Evolutionary conservation across 2,888 invertebrate genomes (phyloP).

Genomic region (Cheilosia vernalis): DNA sequence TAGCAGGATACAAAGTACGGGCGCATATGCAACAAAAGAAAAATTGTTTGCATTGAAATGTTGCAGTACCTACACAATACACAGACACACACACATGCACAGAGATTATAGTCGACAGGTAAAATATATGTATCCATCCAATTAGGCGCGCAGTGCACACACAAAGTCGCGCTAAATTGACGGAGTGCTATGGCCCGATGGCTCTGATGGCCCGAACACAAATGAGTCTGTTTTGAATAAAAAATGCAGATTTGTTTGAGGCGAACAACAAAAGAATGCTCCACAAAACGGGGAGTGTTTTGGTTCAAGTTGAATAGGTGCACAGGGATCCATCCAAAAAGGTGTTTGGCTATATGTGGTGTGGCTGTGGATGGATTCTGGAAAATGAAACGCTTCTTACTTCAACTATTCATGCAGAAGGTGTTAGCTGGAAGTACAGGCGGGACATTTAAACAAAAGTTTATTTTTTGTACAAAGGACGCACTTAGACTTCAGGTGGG

Average conservation of each 20-base stretch:
- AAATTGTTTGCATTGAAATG: slow-evolving; percentile 15
- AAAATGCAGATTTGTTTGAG: slow-evolving; percentile 7
- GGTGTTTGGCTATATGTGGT: slow-evolving; percentile 7
- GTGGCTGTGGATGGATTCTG: not conserved
- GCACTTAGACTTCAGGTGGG: not conserved
- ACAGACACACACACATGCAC: not conserved
- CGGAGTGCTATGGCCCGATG: slow-evolving; percentile 24
- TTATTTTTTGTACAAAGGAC: not conserved
- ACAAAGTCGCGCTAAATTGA: slow-evolving; percentile 41
- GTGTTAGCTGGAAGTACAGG: not conserved
- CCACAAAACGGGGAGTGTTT: not conserved
- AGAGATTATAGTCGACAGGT: not conserved
- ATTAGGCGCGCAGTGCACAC: slow-evolving; percentile 41
- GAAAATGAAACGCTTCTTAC: slow-evolving; percentile 2
- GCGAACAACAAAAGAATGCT: slow-evolving; percentile 7
- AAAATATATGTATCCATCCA: slow-evolving; percentile 40
- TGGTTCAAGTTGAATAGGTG: slow-evolving; percentile 21
- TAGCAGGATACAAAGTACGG: slow-evolving; percentile 54
- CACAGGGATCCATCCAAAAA: not conserved
- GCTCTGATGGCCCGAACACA: slow-evolving; percentile 54
- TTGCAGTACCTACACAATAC: not conserved
- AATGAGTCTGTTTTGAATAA: slow-evolving; percentile 40
- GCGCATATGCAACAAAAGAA: slow-evolving; percentile 37
- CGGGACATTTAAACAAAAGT: not conserved
- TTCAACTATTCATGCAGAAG: slow-evolving; percentile 5